Percentiles rank a stretch among this genome's conserved stretches.
These are phyloP conservation scores for Xyrauchen texanus DNA, from an alignment of 2,113 vertebrate species.

Conservation along the genomic window DNA sequence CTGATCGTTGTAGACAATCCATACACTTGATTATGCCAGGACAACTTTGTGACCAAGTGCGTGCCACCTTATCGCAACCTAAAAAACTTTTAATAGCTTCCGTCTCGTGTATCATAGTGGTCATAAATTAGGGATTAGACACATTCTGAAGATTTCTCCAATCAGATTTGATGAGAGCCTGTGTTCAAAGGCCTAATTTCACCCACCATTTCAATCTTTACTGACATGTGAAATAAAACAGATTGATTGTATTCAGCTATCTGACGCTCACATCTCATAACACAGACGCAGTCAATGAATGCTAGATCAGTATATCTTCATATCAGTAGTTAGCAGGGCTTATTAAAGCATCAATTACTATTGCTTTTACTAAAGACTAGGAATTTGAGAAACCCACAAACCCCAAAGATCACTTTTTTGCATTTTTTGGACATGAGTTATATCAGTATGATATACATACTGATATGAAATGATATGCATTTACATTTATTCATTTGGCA, in stretches of 20 bases:
- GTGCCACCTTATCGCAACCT: background rate
- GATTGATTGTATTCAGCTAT: constrained; percentile 26
- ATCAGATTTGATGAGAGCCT: constrained; percentile 17
- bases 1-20: background rate
- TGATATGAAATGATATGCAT: too few relatives aligned
- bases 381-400: too few relatives aligned
- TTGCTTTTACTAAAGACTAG: too few relatives aligned
- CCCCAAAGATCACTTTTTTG: too few relatives aligned
- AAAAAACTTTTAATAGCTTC: background rate
- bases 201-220: constrained; percentile 24
- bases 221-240: constrained; percentile 33
- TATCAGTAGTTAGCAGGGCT: background rate
- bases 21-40: background rate
- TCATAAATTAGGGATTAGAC: constrained; percentile 22
- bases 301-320: background rate
- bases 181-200: constrained; percentile 6
- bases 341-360: background rate
- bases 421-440: too few relatives aligned
- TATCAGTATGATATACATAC: too few relatives aligned
- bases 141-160: background rate
- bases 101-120: background rate
- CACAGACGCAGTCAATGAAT: background rate
- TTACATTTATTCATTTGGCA: too few relatives aligned
- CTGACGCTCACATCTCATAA: constrained; percentile 10
- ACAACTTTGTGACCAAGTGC: background rate